Evolutionary conservation across 1,140 invertebrate species (phyloP), one percentile per base, ranked within the genome.

Genomic region (Aphelinus atriplicis): DNA sequence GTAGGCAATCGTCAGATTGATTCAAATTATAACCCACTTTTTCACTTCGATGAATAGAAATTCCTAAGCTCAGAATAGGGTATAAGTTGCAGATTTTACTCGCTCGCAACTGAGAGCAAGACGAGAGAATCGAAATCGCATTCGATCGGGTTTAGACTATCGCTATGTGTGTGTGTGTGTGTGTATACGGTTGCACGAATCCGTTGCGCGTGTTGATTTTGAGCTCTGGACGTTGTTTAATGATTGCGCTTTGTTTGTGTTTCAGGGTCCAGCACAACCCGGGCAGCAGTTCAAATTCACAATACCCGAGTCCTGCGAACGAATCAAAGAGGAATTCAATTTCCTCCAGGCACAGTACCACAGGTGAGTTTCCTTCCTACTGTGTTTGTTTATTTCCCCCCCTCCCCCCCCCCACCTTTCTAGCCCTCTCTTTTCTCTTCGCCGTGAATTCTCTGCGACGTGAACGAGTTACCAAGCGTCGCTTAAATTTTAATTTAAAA

Each of bases 201-300:
- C 26, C 26, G 26, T 26, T 26, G 26, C 26, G 26, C 26, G 45
- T 71, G 71, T 77, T 70, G 71, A 72, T 77, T 70, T 77, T 75
- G 61, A 69, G 66, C 58, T 60, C 66, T 26, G 51, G 61, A 68
- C 63, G 51, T 75, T 72, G 70, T 73, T 73, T 73, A 66, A 76
- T 71, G 72, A 74, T 64, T 67, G 73, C 70, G 66, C 79, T 73
- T 83, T 82, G 79, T 88, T 83, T 85, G 78, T 84, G 81, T 91
- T 90, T n/a, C 91, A 95, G 93, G 94, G 94, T 86, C 94, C 94
- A 76, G 94, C 94, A 80, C 93, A 94, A 80, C 94, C 94, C 78
- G 93, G 94, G 60, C 94, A 96, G 87, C 94, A 94, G 71, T 95
- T 97, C 86, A 97, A 97, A 89, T 97, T 97, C 88, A 96, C 95